Evolutionary conservation across 2,113 vertebrate species (phyloP).

Genomic region (Amia ocellicauda): DNA sequence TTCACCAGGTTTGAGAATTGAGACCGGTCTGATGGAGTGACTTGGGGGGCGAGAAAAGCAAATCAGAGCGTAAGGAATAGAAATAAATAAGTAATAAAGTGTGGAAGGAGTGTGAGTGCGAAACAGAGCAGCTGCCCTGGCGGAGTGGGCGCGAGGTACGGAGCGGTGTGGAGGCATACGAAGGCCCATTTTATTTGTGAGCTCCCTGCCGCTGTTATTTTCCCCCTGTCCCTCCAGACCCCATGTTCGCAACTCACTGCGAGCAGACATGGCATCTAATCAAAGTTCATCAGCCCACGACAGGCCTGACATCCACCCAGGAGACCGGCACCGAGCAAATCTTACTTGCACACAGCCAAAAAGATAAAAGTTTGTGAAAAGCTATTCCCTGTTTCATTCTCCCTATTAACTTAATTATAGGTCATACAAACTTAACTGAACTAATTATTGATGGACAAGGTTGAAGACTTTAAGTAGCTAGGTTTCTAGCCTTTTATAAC

Average conservation of each 20-base stretch:
- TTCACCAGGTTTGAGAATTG: no score
- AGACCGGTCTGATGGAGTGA: background rate
- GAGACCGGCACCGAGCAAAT: conserved; percentile 35
- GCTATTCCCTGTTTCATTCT: no score
- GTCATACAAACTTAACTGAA: no score
- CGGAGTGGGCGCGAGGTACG: conserved; percentile 34
- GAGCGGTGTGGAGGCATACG: conserved; percentile 51
- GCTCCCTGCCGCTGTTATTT: background rate
- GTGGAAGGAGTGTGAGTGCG: conserved; percentile 44
- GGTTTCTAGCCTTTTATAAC: no score
- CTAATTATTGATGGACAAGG: no score
- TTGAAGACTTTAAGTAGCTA: no score
- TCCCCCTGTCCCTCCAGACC: conserved; percentile 52
- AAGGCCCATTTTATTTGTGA: conserved; percentile 29
- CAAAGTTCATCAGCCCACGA: conserved; percentile 61
- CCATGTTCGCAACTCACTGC: conserved; percentile 49
- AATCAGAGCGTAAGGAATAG: conserved; percentile 39
- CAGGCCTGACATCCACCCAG: conserved; percentile 55
- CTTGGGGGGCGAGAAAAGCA: conserved; percentile 11
- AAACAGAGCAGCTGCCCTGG: conserved; percentile 5
- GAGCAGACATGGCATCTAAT: conserved; percentile 65
- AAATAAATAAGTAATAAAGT: conserved; percentile 56
- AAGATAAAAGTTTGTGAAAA: conserved; percentile 46
- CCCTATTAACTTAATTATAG: no score
- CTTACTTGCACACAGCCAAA: conserved; percentile 13